Evolutionary conservation across 2,797 vertebrate genomes (phyloP), one percentile per base, ranked within the genome.

Genomic region (Neosalanx taihuensis): DNA sequence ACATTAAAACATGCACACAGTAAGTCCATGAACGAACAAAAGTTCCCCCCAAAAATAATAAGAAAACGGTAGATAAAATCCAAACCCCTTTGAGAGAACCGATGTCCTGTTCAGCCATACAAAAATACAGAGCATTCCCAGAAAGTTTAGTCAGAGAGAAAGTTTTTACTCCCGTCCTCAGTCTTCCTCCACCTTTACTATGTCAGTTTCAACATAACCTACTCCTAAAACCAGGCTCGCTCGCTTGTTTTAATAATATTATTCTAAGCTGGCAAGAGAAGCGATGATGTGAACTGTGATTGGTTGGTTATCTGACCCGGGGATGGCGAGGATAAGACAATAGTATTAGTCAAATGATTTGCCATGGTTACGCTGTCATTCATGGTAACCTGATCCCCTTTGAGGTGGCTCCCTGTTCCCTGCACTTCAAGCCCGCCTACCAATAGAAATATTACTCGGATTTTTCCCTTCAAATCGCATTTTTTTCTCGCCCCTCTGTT

Each of bases 301-400:
- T 99, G 97, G 97, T 95, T 91, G 92, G 96, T 95, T 96, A 98
- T 94, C 93, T 95, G 96, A 98, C 95, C 96, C 95, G 91, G 93
- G 95, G 94, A 95, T 94, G 95, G 95, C 86, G 93, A 93, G 94
- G 93, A 96, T 94, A 96, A 98, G 95, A 99, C 97, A 98, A 99
- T 97, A 96, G 95, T 95, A 94, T 93, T 93, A 96, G 95, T 95
- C 95, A 96, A 99, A 98, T 98, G 95, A 97, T 96, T 98, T 94
- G 93, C 95, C 96, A 97, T 98, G 96, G 97, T 93, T 94, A 98
- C 97, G 92, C 95, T 96, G 97, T 98, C 97, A 96, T 90, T 99
- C 96, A 98, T 89, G 78, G 97, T 92, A 98, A 98, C 96, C 93
- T 70, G 96, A 98, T 95, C 93, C 76, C 91, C 94, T 92, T 93